These are phyloP conservation scores for Chaetorhynchus papuensis DNA, from an alignment of 2,113 vertebrate genomes.

Conservation along the genomic window DNA sequence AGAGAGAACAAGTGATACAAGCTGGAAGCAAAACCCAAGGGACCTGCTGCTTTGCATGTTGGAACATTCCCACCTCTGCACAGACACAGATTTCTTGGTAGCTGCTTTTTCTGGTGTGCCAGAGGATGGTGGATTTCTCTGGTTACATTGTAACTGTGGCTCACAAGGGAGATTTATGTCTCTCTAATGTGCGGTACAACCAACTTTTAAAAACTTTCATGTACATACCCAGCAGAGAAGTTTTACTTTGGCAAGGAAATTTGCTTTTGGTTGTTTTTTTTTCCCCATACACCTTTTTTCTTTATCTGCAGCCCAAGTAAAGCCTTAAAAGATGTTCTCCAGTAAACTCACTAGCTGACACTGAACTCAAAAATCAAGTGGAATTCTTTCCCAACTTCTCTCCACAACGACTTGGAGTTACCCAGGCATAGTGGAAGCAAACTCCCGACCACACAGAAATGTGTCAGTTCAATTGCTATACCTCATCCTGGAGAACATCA, in stretches of 20 bases:
- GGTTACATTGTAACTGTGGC: background rate
- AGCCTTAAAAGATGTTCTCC: background rate
- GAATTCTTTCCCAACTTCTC: background rate
- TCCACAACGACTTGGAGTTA: background rate
- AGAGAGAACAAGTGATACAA: background rate
- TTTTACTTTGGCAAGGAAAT: background rate
- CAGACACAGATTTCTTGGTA: background rate
- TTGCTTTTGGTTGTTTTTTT: background rate
- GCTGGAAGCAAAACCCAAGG: background rate
- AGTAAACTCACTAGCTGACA: background rate
- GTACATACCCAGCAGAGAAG: background rate
- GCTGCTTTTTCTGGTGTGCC: background rate
- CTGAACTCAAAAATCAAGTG: background rate
- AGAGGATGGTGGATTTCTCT: background rate
- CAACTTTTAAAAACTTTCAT: background rate
- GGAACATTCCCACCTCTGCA: background rate
- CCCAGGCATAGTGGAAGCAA: background rate
- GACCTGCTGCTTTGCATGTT: fast-evolving
- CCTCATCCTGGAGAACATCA: background rate
- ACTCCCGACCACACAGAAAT: background rate
- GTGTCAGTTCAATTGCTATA: background rate
- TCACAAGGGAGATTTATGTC: background rate
- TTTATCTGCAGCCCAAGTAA: background rate
- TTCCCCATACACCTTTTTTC: fast-evolving
- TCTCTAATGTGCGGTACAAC: background rate